Evolutionary conservation across 2,888 invertebrate species (phyloP).

Genomic region (Smittia aterrima): DNA sequence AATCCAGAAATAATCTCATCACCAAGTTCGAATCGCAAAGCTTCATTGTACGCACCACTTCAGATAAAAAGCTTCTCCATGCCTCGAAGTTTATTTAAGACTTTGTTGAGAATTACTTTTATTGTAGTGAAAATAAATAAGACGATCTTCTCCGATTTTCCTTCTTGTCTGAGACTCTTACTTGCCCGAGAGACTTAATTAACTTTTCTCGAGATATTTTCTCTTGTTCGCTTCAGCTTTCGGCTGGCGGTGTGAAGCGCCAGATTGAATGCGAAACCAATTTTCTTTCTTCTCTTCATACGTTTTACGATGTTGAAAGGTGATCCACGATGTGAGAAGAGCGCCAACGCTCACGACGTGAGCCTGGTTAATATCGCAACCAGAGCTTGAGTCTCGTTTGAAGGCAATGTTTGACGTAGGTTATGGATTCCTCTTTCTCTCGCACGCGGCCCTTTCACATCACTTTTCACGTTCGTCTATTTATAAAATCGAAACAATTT

Average conservation of each 20-base stretch:
- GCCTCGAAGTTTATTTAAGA: neutral
- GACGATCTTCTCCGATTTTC: neutral
- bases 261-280: constrained; percentile 16
- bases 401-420: constrained; percentile 37
- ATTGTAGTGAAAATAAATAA: constrained; percentile 37
- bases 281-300: neutral
- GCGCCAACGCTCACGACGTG: neutral
- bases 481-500: constrained; percentile 6
- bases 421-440: constrained; percentile 13
- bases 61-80: too few species aligned
- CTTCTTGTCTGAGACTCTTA: neutral
- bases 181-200: constrained; percentile 36
- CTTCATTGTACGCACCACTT: neutral
- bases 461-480: neutral
- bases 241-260: neutral
- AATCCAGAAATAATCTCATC: too few species aligned
- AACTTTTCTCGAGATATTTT: constrained; percentile 23
- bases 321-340: constrained; percentile 11
- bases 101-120: constrained; percentile 14
- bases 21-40: too few species aligned
- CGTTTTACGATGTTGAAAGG: constrained; percentile 1
- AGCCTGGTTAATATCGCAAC: neutral
- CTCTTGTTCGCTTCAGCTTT: neutral
- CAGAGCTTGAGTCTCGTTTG: neutral
- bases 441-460: constrained; percentile 1